These are phyloP conservation scores for Pelagia noctiluca DNA, from an alignment of 30 jellyfish, hydroid and myxozoan species.

Conservation along the genomic window DNA sequence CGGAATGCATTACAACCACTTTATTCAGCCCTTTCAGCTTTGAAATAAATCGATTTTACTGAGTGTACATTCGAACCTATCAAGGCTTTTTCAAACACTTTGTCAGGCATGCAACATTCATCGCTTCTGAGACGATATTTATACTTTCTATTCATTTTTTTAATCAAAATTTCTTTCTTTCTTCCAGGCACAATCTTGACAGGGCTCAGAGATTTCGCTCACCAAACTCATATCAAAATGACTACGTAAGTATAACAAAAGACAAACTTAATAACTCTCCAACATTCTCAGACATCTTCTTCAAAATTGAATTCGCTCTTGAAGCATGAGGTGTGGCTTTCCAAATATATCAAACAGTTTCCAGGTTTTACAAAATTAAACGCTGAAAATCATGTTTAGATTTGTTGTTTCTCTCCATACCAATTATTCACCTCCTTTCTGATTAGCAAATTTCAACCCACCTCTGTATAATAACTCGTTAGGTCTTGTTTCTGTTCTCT, in stretches of 20 bases:
- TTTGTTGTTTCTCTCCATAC: too few relatives aligned
- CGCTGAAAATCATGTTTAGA: too few relatives aligned
- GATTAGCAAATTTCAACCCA: too few relatives aligned
- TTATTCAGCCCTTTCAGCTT: background rate
- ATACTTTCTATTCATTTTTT: background rate
- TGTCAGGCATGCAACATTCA: background rate
- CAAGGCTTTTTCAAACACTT: background rate
- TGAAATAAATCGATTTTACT: background rate
- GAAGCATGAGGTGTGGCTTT: background rate
- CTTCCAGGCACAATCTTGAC: slow-evolving; percentile 23
- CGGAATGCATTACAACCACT: too few relatives aligned
- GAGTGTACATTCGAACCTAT: background rate
- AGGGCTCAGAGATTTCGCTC: slow-evolving; percentile 19
- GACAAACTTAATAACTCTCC: background rate
- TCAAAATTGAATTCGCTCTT: background rate
- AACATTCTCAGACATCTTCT: background rate
- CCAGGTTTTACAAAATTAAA: too few relatives aligned
- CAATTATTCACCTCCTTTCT: too few relatives aligned
- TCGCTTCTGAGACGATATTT: background rate
- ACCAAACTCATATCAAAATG: slow-evolving; percentile 10
- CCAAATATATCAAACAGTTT: background rate
- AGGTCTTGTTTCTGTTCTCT: too few relatives aligned
- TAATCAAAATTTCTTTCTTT: background rate
- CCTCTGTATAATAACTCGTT: too few relatives aligned
- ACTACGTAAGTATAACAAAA: background rate